These are phyloP conservation scores for Apocrypta bakeri DNA, from an alignment of 1,140 invertebrate genomes.

Conservation along the genomic window DNA sequence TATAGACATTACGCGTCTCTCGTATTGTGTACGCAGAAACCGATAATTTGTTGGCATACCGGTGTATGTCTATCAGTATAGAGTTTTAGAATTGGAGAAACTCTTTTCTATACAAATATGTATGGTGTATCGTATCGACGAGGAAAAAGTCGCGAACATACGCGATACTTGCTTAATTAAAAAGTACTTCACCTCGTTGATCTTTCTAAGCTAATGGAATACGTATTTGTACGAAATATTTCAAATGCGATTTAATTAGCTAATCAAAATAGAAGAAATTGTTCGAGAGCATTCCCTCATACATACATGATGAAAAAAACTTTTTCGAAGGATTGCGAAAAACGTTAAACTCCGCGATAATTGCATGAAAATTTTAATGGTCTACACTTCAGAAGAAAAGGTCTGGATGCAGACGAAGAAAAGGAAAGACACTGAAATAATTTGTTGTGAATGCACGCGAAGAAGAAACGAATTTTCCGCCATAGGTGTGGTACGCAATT, in stretches of 20 bases:
- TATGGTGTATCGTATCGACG: too few relatives aligned
- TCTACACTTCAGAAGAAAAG: neutral
- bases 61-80: too few relatives aligned
- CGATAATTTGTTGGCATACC: neutral
- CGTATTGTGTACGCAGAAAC: neutral
- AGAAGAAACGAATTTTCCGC: conserved; percentile 40
- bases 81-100: neutral
- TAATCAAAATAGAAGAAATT: too few relatives aligned
- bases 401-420: neutral
- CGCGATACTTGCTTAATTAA: too few relatives aligned
- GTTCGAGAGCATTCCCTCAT: neutral
- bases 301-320: neutral
- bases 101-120: neutral
- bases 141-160: neutral
- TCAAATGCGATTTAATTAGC: neutral
- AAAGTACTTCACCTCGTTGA: too few relatives aligned
- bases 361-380: conserved; percentile 3
- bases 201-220: neutral
- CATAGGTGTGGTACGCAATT: conserved; percentile 38
- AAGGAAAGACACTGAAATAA: conserved; percentile 33
- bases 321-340: neutral
- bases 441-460: neutral
- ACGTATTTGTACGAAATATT: neutral
- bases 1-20: neutral
- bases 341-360: neutral